These are phyloP conservation scores for Pampus argenteus DNA, from an alignment of 2,797 vertebrate species.

Conservation along the genomic window DNA sequence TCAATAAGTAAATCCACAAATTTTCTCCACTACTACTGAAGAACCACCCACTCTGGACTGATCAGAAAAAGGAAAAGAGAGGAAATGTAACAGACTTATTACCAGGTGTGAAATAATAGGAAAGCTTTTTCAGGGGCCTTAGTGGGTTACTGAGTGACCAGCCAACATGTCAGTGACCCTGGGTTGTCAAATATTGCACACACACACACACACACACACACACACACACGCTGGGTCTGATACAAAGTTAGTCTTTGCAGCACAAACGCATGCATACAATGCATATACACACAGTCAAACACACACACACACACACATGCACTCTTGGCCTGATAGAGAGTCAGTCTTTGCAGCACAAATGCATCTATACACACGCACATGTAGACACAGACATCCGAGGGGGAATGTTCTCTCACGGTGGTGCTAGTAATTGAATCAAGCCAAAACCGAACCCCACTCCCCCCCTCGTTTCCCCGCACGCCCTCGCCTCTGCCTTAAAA, in stretches of 20 bases:
- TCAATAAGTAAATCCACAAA: slow-evolving; percentile 24
- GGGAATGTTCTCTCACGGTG: slow-evolving; percentile 80
- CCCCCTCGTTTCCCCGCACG: slow-evolving; percentile 59
- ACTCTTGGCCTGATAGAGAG: slow-evolving; percentile 19
- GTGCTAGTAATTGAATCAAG: slow-evolving; percentile 93
- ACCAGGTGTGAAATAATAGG: slow-evolving; percentile 37
- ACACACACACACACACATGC: slow-evolving; percentile 1
- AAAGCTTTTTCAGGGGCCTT: slow-evolving; percentile 33
- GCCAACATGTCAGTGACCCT: slow-evolving; percentile 43
- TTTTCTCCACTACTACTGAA: slow-evolving; percentile 8
- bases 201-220: slow-evolving; percentile 4
- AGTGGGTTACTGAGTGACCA: slow-evolving; percentile 51
- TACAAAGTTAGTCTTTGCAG: slow-evolving; percentile 32
- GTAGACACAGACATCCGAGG: slow-evolving; percentile 66
- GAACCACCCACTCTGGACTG: slow-evolving; percentile 27
- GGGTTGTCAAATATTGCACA: slow-evolving; percentile 27
- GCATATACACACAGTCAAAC: slow-evolving; percentile 44
- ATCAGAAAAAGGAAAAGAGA: slow-evolving; percentile 6
- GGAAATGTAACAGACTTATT: slow-evolving; percentile 21
- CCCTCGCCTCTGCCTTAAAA: slow-evolving; percentile 79
- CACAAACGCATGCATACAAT: slow-evolving; percentile 51
- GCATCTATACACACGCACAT: slow-evolving; percentile 53
- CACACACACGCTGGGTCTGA: slow-evolving; percentile 9
- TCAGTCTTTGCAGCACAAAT: slow-evolving; percentile 44
- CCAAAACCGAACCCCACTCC: slow-evolving; percentile 82